Conservation (phyloP, 2,888 invertebrate species). For the Parnassius mnemosyne region DNA sequence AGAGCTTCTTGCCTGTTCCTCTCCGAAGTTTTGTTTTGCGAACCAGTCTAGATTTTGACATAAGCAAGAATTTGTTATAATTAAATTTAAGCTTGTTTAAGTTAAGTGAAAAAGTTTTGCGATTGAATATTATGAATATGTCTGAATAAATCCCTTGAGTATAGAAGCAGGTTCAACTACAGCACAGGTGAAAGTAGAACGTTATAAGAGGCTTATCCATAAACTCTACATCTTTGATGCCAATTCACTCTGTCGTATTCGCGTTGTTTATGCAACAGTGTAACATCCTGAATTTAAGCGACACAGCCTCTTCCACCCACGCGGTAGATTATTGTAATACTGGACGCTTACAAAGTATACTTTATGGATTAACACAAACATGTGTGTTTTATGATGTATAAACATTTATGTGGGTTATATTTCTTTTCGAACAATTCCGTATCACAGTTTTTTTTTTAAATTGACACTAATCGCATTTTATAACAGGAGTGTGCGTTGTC, state of each 20-base stretch:
- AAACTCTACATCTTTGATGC: not conserved
- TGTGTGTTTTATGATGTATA: no score
- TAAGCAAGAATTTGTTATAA: no score
- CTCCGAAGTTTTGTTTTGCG: no score
- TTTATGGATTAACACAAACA: constrained; percentile 10
- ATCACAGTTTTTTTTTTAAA: not conserved
- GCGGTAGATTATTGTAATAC: constrained; percentile 18
- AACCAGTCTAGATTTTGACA: no score
- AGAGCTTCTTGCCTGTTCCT: no score
- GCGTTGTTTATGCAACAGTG: constrained; percentile 26
- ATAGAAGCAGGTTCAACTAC: not conserved
- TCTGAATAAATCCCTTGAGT: no score
- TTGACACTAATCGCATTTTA: constrained; percentile 2
- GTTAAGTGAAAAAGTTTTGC: no score
- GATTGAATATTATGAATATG: no score
- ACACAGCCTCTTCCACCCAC: constrained; percentile 26
- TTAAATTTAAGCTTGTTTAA: no score
- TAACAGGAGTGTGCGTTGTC: not conserved
- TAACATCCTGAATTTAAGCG: constrained; percentile 30
- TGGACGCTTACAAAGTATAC: constrained; percentile 7
- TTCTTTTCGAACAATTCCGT: no score
- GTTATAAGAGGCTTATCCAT: not conserved
- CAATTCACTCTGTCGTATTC: constrained; percentile 15
- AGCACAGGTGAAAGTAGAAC: not conserved
- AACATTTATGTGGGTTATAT: no score